Evolutionary conservation across 2,888 invertebrate genomes (phyloP), one percentile per base, ranked within the genome.

Genomic region (Lepetodrilus schrolli): DNA sequence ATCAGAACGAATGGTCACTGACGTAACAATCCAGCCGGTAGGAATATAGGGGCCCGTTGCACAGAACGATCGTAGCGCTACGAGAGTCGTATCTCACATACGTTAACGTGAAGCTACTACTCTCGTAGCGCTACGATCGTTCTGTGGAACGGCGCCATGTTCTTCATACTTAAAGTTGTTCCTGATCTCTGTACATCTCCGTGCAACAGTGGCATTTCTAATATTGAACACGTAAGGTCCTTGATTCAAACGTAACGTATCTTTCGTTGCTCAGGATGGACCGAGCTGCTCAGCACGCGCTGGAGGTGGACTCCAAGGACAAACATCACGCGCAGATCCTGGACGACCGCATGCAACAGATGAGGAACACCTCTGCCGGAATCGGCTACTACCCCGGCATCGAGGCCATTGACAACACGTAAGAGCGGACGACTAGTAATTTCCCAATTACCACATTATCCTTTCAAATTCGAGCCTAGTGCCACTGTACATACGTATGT

Each of bases 291-390:
- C 89, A 91, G 87, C 95, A 96, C 91, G 94, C 96, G 88, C 92
- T 97, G 76, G 97, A 98, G 92, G 93, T 95, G 0, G 97, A 98
- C 91, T 93, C 96, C 81, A 93, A 94, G 75, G 95, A 96, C 90
- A 97, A 97, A 91, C 95, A 96, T 90, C 94, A 95, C 75, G 95
- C 97, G 13, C 93, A 90, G 79, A 81, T 80, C 34, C 80, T 91
- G 37, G 91, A 91, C 75, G 90, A 90, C 78, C 83, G 89, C 48
- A 90, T 90, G 86, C 90, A 90, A 70, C 84, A 86, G 75, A 79
- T 90, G 69, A 78, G 88, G 69, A 90, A 90, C 79, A 79, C 84
- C 23, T 87, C 90, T 0, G 84, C 83, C 10, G 89, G 89, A 20
- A 85, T 89, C 13, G 89, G 89, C 4, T 90, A 88, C 81, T 83